Evolutionary conservation across 2,888 invertebrate species (phyloP).

Genomic region (Heliconius ismenius): DNA sequence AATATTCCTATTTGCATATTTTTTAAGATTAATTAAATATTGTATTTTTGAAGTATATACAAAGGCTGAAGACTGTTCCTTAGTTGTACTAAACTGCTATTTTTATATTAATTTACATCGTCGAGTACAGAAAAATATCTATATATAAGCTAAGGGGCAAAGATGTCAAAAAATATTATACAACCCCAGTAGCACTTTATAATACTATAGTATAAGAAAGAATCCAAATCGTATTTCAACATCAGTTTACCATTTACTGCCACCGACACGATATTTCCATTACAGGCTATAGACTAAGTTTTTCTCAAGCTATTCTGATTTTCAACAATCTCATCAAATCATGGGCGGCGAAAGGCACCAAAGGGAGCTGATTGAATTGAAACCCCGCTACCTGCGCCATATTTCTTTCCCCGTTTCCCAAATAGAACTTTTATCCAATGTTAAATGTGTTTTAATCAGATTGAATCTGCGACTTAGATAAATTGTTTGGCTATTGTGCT

Average conservation of each 20-base stretch:
- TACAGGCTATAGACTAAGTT: conserved; percentile 60
- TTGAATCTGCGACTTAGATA: conserved; percentile 75
- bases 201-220: conserved; percentile 33
- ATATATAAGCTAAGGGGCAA: not conserved
- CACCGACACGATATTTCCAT: conserved; percentile 66
- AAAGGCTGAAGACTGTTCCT: too few species aligned
- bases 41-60: too few species aligned
- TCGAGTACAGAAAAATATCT: not conserved
- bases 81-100: too few species aligned
- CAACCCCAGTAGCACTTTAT: not conserved
- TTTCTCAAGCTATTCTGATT: conserved; percentile 72
- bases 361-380: conserved; percentile 81
- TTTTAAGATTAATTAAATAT: too few species aligned
- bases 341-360: conserved; percentile 65
- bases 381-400: conserved; percentile 72
- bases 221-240: conserved; percentile 43
- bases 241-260: conserved; percentile 45
- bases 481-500: conserved; percentile 53
- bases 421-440: conserved; percentile 77
- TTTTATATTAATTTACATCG: not conserved
- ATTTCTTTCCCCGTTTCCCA: conserved; percentile 76
- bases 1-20: too few species aligned
- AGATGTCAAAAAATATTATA: not conserved
- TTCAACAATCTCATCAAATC: conserved; percentile 81
- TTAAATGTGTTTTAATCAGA: conserved; percentile 81